A percentile compares a stretch with the other conserved stretches of the same genome.
Evolutionary conservation across 2,113 vertebrate species (phyloP).

Genomic region (Oxygymnocypris stewartii): DNA sequence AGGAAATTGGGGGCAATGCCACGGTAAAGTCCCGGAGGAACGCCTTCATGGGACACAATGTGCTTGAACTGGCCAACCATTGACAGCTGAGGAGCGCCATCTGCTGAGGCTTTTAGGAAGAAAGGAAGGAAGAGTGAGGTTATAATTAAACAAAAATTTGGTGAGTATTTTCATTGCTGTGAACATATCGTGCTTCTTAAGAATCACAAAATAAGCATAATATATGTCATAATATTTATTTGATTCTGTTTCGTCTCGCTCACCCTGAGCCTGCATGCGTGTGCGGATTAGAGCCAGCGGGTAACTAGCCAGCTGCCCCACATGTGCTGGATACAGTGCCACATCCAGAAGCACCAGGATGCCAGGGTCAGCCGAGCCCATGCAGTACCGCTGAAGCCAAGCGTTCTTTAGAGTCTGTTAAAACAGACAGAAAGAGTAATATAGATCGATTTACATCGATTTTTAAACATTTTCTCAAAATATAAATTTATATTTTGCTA

Average conservation of each 20-base stretch:
- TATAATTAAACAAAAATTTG: not conserved
- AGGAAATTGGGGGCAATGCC: constrained; percentile 95
- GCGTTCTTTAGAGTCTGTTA: constrained; percentile 84
- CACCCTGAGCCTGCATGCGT: constrained; percentile 94
- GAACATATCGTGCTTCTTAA: not conserved
- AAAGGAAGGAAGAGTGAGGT: constrained; percentile 7
- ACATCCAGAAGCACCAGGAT: constrained; percentile 83
- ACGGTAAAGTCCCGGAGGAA: constrained; percentile 86
- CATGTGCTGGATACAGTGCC: constrained; percentile 91
- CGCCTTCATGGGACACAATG: constrained; percentile 86
- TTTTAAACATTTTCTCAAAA: not conserved
- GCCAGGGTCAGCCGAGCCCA: constrained; percentile 84
- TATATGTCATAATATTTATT: not conserved
- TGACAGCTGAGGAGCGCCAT: constrained; percentile 79
- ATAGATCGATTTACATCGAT: not conserved
- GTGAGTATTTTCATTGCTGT: not conserved
- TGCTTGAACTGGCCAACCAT: constrained; percentile 87
- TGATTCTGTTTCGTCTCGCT: constrained; percentile 26
- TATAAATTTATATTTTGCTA: not conserved
- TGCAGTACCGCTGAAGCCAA: constrained; percentile 85
- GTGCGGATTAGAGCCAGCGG: constrained; percentile 88
- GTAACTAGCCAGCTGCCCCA: constrained; percentile 90
- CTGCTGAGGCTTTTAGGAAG: constrained; percentile 74
- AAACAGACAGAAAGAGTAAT: not conserved
- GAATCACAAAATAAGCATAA: not conserved